Evolutionary conservation across 2,113 vertebrate species (phyloP).

Genomic region (Pelodiscus sinensis): DNA sequence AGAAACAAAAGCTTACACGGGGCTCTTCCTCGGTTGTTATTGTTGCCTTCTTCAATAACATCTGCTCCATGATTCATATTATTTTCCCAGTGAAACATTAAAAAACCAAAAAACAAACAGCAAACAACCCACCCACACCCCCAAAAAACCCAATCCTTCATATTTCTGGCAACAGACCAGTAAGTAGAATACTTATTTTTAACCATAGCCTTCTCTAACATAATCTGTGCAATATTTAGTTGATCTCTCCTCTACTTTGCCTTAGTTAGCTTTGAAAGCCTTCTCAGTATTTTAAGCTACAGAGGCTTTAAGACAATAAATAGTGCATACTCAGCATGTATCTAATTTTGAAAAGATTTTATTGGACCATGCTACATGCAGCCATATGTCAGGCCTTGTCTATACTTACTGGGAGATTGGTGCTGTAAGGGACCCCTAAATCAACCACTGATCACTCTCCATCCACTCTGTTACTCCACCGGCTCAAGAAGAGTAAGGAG

Average conservation of each 20-base stretch:
- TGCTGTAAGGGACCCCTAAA: too few species aligned
- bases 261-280: neutral
- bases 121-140: too few species aligned
- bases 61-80: neutral
- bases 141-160: neutral
- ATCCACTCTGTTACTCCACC: too few species aligned
- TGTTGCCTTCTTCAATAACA: neutral
- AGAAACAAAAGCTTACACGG: neutral
- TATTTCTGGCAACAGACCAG: neutral
- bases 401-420: too few species aligned
- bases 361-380: neutral
- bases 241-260: neutral
- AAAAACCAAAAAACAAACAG: neutral
- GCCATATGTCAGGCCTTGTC: neutral
- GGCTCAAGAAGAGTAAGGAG: too few species aligned
- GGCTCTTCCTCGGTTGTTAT: neutral
- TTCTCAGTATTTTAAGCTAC: neutral
- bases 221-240: neutral
- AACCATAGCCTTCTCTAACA: neutral
- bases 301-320: neutral
- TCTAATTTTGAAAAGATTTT: neutral
- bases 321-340: neutral
- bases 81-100: neutral
- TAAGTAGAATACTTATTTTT: constrained; percentile 4
- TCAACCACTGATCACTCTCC: too few species aligned